phyloP scores from a whole-genome alignment of 2,113 vertebrate species.

The Onychostruthus taczanowskii region DNA sequence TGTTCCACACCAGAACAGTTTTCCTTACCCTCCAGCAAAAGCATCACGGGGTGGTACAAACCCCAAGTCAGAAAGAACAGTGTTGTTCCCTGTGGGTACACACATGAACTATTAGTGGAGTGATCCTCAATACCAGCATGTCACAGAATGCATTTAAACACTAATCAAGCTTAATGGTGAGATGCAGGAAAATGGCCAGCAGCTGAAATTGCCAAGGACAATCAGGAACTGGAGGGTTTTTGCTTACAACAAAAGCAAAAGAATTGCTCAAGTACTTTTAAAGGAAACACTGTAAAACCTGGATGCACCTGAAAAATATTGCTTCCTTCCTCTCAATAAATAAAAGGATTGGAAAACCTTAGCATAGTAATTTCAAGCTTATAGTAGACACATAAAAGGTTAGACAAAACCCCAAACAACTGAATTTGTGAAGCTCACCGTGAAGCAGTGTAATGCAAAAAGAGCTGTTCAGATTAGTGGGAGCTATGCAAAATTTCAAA shows the following conservation, averaged over 20 bases:
- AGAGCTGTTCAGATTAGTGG: neutral
- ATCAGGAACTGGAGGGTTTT: neutral
- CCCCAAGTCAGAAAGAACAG: neutral
- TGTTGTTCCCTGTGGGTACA: neutral
- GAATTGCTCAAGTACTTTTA: neutral
- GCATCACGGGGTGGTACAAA: neutral
- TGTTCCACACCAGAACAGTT: neutral
- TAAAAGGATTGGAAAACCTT: neutral
- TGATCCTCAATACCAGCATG: accelerated
- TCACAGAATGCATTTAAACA: neutral
- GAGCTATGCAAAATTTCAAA: neutral
- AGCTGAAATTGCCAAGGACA: neutral
- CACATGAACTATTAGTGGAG: neutral
- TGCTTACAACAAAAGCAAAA: neutral
- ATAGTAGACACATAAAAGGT: neutral
- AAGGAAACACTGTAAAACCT: neutral
- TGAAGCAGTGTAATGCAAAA: neutral
- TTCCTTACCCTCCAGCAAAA: neutral
- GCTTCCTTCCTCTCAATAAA: neutral
- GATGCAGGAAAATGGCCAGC: neutral
- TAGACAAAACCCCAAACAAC: neutral
- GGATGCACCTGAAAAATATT: neutral
- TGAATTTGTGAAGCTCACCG: neutral
- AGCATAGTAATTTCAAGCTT: neutral
- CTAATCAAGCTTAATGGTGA: neutral